phyloP scores from a whole-genome alignment of 2,113 vertebrate species.

The Pollimyrus isidori region DNA sequence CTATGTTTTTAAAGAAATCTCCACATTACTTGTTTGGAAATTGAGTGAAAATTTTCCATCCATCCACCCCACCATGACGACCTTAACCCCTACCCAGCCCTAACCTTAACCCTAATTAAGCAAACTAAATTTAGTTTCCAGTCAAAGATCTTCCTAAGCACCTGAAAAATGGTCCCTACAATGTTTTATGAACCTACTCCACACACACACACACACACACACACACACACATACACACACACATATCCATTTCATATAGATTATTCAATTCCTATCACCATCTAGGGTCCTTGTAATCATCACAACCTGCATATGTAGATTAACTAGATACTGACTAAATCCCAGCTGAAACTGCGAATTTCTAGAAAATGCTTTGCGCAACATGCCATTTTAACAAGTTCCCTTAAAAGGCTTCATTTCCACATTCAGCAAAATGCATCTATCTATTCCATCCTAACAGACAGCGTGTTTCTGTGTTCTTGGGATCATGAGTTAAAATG shows the following conservation, averaged over 20 bases:
- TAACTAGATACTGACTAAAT: neutral
- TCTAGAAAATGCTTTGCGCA: neutral
- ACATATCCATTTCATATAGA: neutral
- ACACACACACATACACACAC: neutral
- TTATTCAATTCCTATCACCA: neutral
- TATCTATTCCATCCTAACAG: neutral
- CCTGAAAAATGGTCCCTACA: too few relatives aligned
- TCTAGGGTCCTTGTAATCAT: neutral
- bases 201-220: neutral
- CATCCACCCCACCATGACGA: too few relatives aligned
- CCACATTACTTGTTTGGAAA: neutral
- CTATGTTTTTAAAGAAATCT: neutral
- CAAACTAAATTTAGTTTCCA: too few relatives aligned
- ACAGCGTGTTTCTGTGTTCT: neutral
- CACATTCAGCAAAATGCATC: neutral
- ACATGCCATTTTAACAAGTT: neutral
- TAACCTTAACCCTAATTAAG: too few relatives aligned
- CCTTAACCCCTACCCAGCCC: too few relatives aligned
- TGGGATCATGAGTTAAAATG: neutral
- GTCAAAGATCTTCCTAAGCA: too few relatives aligned
- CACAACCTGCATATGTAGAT: neutral
- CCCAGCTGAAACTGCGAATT: neutral
- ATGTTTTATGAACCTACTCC: too few relatives aligned
- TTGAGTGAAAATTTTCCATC: neutral
- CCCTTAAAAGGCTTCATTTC: neutral